phyloP scores from a whole-genome alignment of 2,113 vertebrate genomes.

The Lagopus leucura region DNA sequence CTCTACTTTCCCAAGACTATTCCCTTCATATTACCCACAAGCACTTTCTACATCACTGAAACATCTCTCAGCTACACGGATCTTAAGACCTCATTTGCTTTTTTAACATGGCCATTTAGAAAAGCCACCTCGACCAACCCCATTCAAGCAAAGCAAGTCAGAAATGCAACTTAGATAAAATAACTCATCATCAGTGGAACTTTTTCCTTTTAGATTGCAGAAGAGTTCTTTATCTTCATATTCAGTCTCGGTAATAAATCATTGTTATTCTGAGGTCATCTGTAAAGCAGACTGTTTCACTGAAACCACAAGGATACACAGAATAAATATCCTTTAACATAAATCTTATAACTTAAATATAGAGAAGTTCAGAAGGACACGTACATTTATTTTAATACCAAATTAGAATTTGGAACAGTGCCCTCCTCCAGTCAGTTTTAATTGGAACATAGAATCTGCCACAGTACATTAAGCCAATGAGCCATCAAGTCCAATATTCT shows the following conservation, averaged over 20 bases:
- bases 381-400: background rate
- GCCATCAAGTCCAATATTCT: conserved; percentile 6
- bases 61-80: background rate
- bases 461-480: conserved; percentile 36
- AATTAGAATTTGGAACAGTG: conserved; percentile 4
- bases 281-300: conserved; percentile 8
- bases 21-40: background rate
- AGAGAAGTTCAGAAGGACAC: background rate
- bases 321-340: background rate
- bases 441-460: conserved; percentile 14
- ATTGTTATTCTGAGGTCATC: conserved; percentile 30
- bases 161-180: conserved; percentile 55
- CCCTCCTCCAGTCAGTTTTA: conserved; percentile 21
- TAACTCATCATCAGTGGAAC: background rate
- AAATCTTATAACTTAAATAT: background rate
- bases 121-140: background rate
- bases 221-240: conserved; percentile 42
- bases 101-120: conserved; percentile 23
- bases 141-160: conserved; percentile 10
- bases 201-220: conserved; percentile 46
- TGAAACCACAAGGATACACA: conserved; percentile 22
- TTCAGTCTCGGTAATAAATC: conserved; percentile 39
- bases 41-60: background rate
- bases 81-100: background rate
- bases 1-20: background rate